Evolutionary conservation across 2,888 invertebrate species (phyloP), one percentile per base, ranked within the genome.

Genomic region (Platycnemis pennipes): DNA sequence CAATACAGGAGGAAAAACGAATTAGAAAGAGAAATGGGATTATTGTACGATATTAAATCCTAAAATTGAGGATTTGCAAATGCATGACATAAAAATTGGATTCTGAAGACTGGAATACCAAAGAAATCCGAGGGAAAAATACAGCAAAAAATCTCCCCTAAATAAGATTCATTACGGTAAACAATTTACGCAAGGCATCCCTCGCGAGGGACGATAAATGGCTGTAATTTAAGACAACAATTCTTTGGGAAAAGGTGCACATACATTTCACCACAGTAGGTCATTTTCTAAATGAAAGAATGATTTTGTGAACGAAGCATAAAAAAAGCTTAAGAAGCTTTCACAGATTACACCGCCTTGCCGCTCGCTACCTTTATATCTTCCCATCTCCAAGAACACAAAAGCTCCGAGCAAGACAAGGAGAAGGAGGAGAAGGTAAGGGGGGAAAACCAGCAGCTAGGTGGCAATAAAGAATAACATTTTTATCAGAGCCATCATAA

Each of bases 401-500:
- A 77, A 77, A 77, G 77, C 77, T 77, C 37, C 37, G 77, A 16
- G 77, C 77, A 77, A 37, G 77, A 91, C 44, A 91, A 91, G 91
- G 44, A 53, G 63, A 56, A 13, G 63, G 37, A 37, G 49, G 53
- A 53, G 44, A 19, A 31, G 37, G 63, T 45, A 26, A 91, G 63
- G 56, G 56, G 63, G 56, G 56, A 91, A 63, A 56, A 44, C 63
- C 44, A 31, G 44, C 77, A n/a, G 77, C 77, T 77, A 31, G 77
- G 4, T 77, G 63, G 91, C 69, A 91, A 63, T 91, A 91, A 91
- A 91, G 91, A 91, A 63, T 69, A 56, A 63, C 91, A 91, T 91
- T 91, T 91, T 91, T 91, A 91, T 91, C 91, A 44, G 91, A 63
- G 91, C 44, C 56, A 91, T 91, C 91, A 91, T 91, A 91, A 91